Conservation (phyloP, 2,113 vertebrate species). For the Pardalotus punctatus region DNA sequence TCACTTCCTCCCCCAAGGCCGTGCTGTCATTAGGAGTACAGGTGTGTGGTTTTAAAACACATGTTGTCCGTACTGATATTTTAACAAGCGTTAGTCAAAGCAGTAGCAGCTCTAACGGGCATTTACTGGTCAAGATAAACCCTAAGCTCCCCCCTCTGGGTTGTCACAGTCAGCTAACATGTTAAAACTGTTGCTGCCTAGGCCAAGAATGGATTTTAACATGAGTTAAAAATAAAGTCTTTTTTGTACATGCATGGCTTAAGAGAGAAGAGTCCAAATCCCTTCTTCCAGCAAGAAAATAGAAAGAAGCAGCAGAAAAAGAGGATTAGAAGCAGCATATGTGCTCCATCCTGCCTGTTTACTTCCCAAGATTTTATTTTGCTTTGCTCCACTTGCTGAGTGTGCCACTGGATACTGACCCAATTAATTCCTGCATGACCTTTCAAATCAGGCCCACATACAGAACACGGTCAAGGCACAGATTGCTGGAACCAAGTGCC, state of each 20-base stretch:
- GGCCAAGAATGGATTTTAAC: conserved; percentile 41
- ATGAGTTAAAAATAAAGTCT: conserved; percentile 52
- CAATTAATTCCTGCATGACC: neutral
- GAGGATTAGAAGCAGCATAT: conserved; percentile 38
- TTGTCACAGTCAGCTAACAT: neutral
- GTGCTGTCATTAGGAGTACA: neutral
- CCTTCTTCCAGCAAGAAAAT: conserved; percentile 28
- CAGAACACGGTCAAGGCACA: neutral
- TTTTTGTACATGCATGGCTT: conserved; percentile 41
- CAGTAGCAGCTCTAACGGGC: neutral
- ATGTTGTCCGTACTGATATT: neutral
- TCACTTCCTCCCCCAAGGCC: conserved; percentile 21
- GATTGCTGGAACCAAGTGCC: neutral
- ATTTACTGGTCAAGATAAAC: conserved; percentile 44
- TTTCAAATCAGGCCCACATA: neutral
- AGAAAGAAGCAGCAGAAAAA: conserved; percentile 40
- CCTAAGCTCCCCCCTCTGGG: neutral
- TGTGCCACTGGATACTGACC: neutral
- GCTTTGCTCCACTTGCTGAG: neutral
- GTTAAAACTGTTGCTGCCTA: conserved; percentile 18
- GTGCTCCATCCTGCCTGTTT: conserved; percentile 2
- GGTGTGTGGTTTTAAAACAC: conserved; percentile 26
- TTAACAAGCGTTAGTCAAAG: neutral
- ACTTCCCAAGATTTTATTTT: neutral
- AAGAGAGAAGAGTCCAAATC: conserved; percentile 46